Percentiles rank a stretch among this genome's conserved stretches.
Evolutionary conservation across 2,113 vertebrate species (phyloP).

Genomic region (Elaphurus davidianus): DNA sequence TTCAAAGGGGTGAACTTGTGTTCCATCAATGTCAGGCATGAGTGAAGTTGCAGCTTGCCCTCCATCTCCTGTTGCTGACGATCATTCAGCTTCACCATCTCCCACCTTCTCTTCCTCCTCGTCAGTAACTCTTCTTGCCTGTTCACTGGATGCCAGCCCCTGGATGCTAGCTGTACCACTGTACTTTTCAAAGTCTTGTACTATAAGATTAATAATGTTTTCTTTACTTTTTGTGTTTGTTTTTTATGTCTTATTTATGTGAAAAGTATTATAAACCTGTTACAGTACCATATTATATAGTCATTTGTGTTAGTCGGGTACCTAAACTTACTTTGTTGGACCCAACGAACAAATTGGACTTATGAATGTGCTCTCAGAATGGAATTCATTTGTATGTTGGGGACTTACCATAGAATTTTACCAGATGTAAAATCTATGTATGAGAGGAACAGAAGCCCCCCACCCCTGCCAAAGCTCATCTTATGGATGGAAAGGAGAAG

Average conservation of each 20-base stretch:
- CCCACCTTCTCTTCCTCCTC: not conserved
- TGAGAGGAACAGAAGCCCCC: not conserved
- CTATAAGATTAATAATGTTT: not conserved
- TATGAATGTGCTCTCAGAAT: not conserved
- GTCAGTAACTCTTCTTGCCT: not conserved
- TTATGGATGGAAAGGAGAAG: not conserved
- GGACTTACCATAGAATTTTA: not conserved
- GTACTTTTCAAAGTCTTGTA: not conserved
- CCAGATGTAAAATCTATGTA: not conserved
- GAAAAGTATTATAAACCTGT: not conserved
- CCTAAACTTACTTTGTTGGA: not conserved
- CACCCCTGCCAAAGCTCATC: not conserved
- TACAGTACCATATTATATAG: not conserved
- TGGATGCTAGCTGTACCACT: not conserved
- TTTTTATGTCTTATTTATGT: not conserved
- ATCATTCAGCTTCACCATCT: not conserved
- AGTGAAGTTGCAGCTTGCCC: not conserved
- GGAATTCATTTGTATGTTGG: not conserved
- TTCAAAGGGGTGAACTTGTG: not conserved
- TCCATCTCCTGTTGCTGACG: not conserved
- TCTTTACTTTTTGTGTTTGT: not conserved
- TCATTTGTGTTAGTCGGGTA: not conserved
- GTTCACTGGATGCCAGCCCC: not conserved
- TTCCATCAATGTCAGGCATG: accelerated
- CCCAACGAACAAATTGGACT: not conserved